These are phyloP conservation scores for Enteromius argenteus DNA, from an alignment of 2,797 vertebrate species.

Conservation along the genomic window DNA sequence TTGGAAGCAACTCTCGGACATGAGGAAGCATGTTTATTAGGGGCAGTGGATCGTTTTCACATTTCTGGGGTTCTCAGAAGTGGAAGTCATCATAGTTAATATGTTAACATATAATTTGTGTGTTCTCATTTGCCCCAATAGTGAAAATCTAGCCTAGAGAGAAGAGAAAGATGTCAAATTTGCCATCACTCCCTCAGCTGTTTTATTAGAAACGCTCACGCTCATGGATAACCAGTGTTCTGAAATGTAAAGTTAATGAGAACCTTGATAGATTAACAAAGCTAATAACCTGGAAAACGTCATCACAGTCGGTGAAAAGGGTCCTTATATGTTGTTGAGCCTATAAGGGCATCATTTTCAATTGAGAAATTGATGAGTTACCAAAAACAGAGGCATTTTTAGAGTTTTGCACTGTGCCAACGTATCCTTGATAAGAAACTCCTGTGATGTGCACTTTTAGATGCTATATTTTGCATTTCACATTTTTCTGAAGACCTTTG, in stretches of 20 bases:
- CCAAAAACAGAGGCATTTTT: not conserved
- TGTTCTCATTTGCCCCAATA: not conserved
- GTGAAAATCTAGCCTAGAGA: not conserved
- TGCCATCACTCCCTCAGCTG: not conserved
- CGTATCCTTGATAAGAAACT: not conserved
- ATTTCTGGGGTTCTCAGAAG: not conserved
- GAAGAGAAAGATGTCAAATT: not conserved
- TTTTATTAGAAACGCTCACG: not conserved
- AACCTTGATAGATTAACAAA: not conserved
- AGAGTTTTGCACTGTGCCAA: not conserved
- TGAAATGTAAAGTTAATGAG: not conserved
- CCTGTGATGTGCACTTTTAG: not conserved
- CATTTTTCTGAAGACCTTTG: not conserved
- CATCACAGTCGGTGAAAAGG: not conserved
- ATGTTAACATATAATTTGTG: not conserved
- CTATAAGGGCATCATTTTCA: not conserved
- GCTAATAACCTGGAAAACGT: not conserved
- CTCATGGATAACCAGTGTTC: not conserved
- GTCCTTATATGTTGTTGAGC: not conserved
- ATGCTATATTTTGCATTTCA: not conserved
- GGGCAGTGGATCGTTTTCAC: not conserved
- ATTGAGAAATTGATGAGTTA: not conserved
- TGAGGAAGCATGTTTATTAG: not conserved
- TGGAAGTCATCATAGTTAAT: not conserved
- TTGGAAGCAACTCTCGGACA: conserved; percentile 13